Base-by-base conservation (phyloP, 2,888 invertebrate genomes). In the Ceratothoa steindachneri region DNA sequence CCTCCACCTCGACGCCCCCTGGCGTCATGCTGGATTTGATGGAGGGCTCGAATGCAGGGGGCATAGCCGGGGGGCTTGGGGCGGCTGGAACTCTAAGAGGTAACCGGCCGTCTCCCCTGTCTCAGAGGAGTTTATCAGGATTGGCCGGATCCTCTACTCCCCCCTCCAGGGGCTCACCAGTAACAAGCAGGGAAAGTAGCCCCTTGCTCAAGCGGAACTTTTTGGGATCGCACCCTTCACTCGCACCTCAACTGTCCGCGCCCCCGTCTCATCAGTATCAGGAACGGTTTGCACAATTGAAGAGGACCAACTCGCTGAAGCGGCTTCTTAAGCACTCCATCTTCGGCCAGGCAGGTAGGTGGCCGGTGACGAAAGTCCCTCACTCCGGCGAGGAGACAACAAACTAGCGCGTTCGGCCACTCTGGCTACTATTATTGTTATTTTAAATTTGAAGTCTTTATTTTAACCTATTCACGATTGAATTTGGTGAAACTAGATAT, bases 251-350 rank as follows among this genome's bases (percentile, higher is more conserved):
- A 71, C 70, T 55, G 19, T 75, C 73, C 9, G 74, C 75, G 31
- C 73, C 77, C 28, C 71, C 75, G 66, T 74, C 74, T 19, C 75
- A 78, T 65, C 77, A 77, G 67, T 75, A 75, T 69, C 74, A 77
- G 19, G 72, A 75, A 31, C 75, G 75, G 1, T 51, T 75, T 9
- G 73, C 73, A 22, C 67, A 73, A 9, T 73, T 78, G 69, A 78
- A 73, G 69, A 60, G 78, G 29, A 73, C 75, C 73, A 78, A 78
- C 69, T 78, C 78, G 15, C 75, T 78, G 64, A 78, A 78, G 73
- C 66, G 73, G 29, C 73, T 78, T 24, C 73, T 78, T 41, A 78
- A 75, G 30, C 71, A 75, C 9, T 75, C 78, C 30, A 73, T 78
- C 30, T 78, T 75, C 64, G 75, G 75, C 52, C 75, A 75, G 19